Base-by-base conservation (phyloP, 2,888 invertebrate genomes). In the Melinaea menophilus region DNA sequence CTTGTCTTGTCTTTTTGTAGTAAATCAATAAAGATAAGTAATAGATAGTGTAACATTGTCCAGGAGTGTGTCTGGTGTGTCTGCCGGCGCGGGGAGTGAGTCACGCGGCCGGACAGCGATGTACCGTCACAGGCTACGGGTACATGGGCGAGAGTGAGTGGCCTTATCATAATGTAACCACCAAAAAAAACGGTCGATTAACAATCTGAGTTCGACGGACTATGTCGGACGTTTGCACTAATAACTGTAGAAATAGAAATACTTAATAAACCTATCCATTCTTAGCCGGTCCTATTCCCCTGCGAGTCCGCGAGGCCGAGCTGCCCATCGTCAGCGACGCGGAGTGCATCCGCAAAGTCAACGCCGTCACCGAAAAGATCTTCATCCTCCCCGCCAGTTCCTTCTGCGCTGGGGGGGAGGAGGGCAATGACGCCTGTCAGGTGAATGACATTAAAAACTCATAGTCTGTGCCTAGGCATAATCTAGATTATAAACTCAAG, bases 321-420 rank as follows among this genome's bases (percentile, higher is more conserved):
- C 94, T 98, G 69, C 98, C 98, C 0, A 96, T 98, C 67, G 97
- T 98, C 59, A 97, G 96, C 76, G 97, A 98, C 81, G 94, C 96
- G 13, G 97, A 97, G 84, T 98, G 98, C 80, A 95, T 97, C 70
- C 92, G 97, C 55, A 97, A 98, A 85, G 97, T 98, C 41, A 98
- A 98, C 80, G 96, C 97, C 0, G 98, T 98, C 60, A 98, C 98
- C 0, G 97, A 98, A 87, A 98, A 98, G 88, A 96, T 97, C 75
- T 98, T 98, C 87, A 97, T 97, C 69, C 86, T 98, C 71, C 98
- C 98, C 5, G 97, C 97, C 2, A 96, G 96, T 78, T 97, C 97
- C 80, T 98, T 98, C 90, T 98, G 98, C 84, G 98, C 97, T 0
- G 98, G 98, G 3, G 98, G 97, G 1, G 97, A 97, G 83, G 94